A percentile compares a stretch with the other conserved stretches of the same genome.
Evolutionary conservation across 2,888 invertebrate genomes (phyloP).

Genomic region (Melieria crassipennis): DNA sequence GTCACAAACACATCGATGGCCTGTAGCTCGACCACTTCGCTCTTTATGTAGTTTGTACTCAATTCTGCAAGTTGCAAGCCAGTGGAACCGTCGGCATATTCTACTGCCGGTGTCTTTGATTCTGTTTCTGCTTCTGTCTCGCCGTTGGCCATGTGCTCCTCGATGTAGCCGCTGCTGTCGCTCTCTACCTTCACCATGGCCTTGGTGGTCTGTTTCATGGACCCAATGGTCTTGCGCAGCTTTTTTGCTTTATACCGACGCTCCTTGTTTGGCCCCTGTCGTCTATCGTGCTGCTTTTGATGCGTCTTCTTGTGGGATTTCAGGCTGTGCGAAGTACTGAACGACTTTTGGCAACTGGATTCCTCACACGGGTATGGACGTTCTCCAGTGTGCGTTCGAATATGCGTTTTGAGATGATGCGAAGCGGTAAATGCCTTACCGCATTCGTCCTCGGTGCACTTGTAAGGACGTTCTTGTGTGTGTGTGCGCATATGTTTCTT

Average conservation of each 20-base stretch:
- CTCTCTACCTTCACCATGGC: slow-evolving; percentile 35
- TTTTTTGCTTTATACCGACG: slow-evolving; percentile 39
- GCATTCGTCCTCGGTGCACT: slow-evolving; percentile 84
- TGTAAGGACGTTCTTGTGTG: slow-evolving; percentile 89
- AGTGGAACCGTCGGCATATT: neutral
- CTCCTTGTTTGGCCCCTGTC: slow-evolving; percentile 37
- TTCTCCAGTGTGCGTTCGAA: slow-evolving; percentile 77
- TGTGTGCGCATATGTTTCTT: slow-evolving; percentile 94
- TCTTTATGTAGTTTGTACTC: slow-evolving; percentile 45
- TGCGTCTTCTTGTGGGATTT: slow-evolving; percentile 84
- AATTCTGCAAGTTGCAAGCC: slow-evolving; percentile 41
- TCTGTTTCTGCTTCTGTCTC: slow-evolving; percentile 9
- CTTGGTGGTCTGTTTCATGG: slow-evolving; percentile 28
- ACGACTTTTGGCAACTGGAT: slow-evolving; percentile 77
- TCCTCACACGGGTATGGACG: slow-evolving; percentile 80
- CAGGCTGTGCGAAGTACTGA: slow-evolving; percentile 85
- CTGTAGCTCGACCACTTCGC: slow-evolving; percentile 42
- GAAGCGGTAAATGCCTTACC: slow-evolving; percentile 94
- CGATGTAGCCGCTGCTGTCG: slow-evolving; percentile 37
- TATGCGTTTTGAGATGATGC: slow-evolving; percentile 92
- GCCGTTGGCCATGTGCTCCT: slow-evolving; percentile 26
- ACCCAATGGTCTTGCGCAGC: neutral
- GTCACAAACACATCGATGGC: slow-evolving; percentile 33
- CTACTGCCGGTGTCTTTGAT: slow-evolving; percentile 20
- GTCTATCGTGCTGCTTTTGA: slow-evolving; percentile 64